Evolutionary conservation across 2,113 vertebrate species (phyloP), one percentile per base, ranked within the genome.

Genomic region (Poecilia latipinna): DNA sequence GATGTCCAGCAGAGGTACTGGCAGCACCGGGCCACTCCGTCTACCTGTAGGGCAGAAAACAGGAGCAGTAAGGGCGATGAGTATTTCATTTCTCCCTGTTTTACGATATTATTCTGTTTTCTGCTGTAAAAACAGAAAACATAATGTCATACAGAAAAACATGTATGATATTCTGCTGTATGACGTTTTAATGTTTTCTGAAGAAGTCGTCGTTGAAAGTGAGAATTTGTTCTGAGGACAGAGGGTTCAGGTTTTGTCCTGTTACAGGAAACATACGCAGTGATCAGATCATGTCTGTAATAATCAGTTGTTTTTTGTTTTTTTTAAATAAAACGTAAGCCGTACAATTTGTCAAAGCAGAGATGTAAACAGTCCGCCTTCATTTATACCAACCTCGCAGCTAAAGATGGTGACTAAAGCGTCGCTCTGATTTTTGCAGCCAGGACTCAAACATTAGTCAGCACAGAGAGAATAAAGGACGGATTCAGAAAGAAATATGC

Each of bases 1-100:
- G 84, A 88, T 66, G 88, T 79, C 79, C 88, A 84, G 82, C 70
- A 87, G 80, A 86, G 77, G 83, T 57, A 86, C 87, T 79, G 80
- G 91, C 72, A 88, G 87, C 88, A 85, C 81, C 87, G 63, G 82
- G 88, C 87, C 86, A 82, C 90, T 84, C 80, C 90, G 84, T 91
- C 89, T 94, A 93, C 87, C 83, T 86, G 70, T 79, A 79, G 75
- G 72, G 42, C 60, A 82, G 26, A 82, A 29, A 72, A 3, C 1
- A 4, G 12, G 1, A 17, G 13, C 67, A 64, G 12, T 19, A 63
- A 19, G 7, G 11, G 19, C 33, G 4, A 69, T 19, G 8, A 35
- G 11, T 10, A 8, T 35, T 2, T 11, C 10, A 35, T 10, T 8
- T 35, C 35, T 35, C 35, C 10, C 35, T 35, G 35, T 35, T 35